These are phyloP conservation scores for Platysteira castanea DNA, from an alignment of 2,113 vertebrate species.

Conservation along the genomic window DNA sequence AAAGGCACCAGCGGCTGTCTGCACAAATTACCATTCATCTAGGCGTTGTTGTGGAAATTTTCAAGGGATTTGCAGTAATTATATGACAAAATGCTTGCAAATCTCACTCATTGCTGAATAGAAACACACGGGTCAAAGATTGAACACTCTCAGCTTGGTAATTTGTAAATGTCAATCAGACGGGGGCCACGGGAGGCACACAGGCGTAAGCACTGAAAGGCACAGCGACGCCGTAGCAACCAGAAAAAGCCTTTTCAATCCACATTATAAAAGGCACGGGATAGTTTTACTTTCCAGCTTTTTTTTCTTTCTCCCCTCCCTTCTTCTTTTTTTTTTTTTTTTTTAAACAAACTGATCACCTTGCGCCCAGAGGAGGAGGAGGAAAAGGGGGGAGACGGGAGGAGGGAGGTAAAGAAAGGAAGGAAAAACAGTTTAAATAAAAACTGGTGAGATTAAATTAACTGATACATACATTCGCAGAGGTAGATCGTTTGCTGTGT, in stretches of 20 bases:
- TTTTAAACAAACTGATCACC: slow-evolving; percentile 45
- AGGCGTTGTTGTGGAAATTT: slow-evolving; percentile 88
- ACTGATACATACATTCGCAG: slow-evolving; percentile 80
- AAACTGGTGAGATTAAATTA: slow-evolving; percentile 81
- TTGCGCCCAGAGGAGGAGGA: slow-evolving; percentile 38
- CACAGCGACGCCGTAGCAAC: slow-evolving; percentile 55
- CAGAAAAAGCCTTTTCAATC: slow-evolving; percentile 76
- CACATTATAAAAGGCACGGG: slow-evolving; percentile 70
- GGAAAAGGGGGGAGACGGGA: not conserved
- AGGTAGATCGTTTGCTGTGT: slow-evolving; percentile 74
- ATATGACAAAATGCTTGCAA: slow-evolving; percentile 98
- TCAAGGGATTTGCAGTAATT: slow-evolving; percentile 99
- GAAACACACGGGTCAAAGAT: slow-evolving; percentile 96
- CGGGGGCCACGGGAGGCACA: slow-evolving; percentile 79
- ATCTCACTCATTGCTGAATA: slow-evolving; percentile 94
- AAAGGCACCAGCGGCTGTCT: slow-evolving; percentile 71
- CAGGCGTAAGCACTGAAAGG: slow-evolving; percentile 54
- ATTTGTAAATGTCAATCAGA: slow-evolving; percentile 99
- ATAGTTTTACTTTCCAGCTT: slow-evolving; percentile 48
- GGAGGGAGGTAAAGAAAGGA: slow-evolving; percentile 26
- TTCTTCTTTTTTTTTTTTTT: not conserved
- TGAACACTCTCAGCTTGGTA: slow-evolving; percentile 94
- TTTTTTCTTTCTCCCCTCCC: not conserved
- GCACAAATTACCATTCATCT: slow-evolving; percentile 88
- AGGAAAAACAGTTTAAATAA: slow-evolving; percentile 81